Percentiles rank a stretch among this genome's conserved stretches.
phyloP scores from a whole-genome alignment of 2,888 invertebrate species.

The Pristionchus exspectatus region DNA sequence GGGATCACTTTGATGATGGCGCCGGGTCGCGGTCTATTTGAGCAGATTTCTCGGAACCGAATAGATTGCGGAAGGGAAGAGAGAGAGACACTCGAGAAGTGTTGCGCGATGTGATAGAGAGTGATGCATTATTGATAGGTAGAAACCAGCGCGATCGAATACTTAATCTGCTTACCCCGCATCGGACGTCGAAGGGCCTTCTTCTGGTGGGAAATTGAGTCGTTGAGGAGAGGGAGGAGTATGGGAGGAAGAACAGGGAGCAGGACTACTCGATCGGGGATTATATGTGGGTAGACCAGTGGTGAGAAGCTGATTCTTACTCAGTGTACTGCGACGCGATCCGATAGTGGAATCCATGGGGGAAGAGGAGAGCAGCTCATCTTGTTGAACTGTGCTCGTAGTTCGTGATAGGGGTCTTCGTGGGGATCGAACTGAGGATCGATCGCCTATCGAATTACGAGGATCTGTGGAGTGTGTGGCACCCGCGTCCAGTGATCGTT shows the following conservation, averaged over 20 bases:
- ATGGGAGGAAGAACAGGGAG: not conserved
- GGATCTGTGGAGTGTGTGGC: not conserved
- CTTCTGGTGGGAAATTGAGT: not conserved
- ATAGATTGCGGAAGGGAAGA: not conserved
- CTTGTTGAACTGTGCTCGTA: not conserved
- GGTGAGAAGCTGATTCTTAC: constrained; percentile 11
- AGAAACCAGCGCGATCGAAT: not conserved
- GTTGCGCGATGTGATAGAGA: constrained; percentile 27
- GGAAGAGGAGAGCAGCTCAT: not conserved
- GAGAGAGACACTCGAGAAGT: constrained; percentile 18
- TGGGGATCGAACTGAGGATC: not conserved
- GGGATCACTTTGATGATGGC: constrained; percentile 6
- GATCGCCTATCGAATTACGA: constrained; percentile 41
- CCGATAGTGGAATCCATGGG: not conserved
- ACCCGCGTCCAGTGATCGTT: constrained; percentile 56
- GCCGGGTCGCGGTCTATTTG: constrained; percentile 23
- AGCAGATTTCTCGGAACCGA: constrained; percentile 41
- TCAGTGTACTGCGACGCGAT: not conserved
- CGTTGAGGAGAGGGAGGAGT: not conserved
- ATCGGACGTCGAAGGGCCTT: constrained; percentile 19
- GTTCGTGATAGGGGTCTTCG: constrained; percentile 20
- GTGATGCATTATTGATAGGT: constrained; percentile 15
- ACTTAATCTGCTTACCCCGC: not conserved
- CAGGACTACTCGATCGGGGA: not conserved
- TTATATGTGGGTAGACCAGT: not conserved